Base-by-base conservation (phyloP, 2,888 invertebrate genomes). In the Flabesymbios commensalis region DNA sequence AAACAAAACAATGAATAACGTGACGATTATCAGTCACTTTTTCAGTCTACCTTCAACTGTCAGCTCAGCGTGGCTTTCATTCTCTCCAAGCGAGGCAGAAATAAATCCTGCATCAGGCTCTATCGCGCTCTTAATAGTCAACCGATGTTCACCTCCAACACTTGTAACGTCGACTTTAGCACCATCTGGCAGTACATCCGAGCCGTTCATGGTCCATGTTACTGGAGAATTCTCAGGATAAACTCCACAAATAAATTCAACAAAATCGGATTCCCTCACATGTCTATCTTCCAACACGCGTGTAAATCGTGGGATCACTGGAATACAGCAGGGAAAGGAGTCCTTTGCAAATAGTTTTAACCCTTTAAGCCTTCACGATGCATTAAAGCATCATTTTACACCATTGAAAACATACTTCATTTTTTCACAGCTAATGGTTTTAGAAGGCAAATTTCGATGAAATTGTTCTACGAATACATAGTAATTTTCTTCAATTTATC, bases 181-280 rank as follows among this genome's bases (percentile, higher is more conserved):
- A n/a, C 67, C 63, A 26, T 51, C 70, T 73, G 52, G 26, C 32
- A 51, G 47, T 32, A 65, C 24, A 26, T 65, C 57, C 7, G 42
- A 42, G 33, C 60, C 76, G 75, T 94, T 89, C 80, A 94, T 93
- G 79, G 90, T 93, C 96, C 96, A 96, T 67, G 90, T 88, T 1
- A 95, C 93, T 57, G 92, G 84, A 19, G 94, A 94, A 80, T 96
- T 95, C 47, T 94, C 95, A 85, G 95, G 95, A 24, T 94, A 94
- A n/a, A 96, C 85, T 82, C 95, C 94, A 70, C 94, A 90, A 75
- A 93, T 91, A 80, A 97, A 94, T 33, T 88, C 88, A 1, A 92
- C 94, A 72, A 68, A 69, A 24, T 72, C 71, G 29, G 72, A 67
- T 64, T 78, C 77, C 33, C 70, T 66, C 24, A 75, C 67, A 2